phyloP scores from a whole-genome alignment of 1,140 invertebrate genomes.

The Luehdorfia chinensis region DNA sequence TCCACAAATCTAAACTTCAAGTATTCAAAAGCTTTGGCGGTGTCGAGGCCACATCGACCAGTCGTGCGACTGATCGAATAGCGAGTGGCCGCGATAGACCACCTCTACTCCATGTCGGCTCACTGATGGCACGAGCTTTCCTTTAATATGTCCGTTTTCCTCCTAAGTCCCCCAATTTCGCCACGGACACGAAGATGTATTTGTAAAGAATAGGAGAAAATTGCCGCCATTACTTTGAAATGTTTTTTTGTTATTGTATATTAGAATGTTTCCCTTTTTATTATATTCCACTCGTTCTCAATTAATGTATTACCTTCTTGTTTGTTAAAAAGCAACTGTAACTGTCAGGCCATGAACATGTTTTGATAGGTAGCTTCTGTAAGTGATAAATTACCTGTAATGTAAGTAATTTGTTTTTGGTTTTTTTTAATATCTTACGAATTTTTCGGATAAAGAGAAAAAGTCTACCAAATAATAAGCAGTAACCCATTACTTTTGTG shows the following conservation, averaged over 20 bases:
- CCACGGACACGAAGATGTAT: conserved; percentile 3
- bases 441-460: no score
- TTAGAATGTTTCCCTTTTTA: neutral
- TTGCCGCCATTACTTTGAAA: neutral
- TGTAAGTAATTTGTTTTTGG: no score
- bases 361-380: no score
- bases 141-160: conserved; percentile 13
- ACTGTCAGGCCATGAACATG: no score
- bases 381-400: no score
- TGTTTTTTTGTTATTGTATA: conserved; percentile 5
- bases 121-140: conserved; percentile 5
- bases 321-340: no score
- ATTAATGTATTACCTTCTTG: no score
- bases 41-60: neutral
- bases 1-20: no score
- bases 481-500: no score
- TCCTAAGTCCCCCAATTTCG: conserved; percentile 10
- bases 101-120: neutral
- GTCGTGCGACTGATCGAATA: neutral
- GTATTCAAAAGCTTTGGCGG: neutral
- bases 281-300: neutral
- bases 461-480: no score
- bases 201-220: neutral
- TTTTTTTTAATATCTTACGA: no score
- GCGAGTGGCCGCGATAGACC: neutral